A percentile compares a stretch with the other conserved stretches of the same genome.
phyloP scores from a whole-genome alignment of 2,888 invertebrate species.

The Philopedon plagiatum region DNA sequence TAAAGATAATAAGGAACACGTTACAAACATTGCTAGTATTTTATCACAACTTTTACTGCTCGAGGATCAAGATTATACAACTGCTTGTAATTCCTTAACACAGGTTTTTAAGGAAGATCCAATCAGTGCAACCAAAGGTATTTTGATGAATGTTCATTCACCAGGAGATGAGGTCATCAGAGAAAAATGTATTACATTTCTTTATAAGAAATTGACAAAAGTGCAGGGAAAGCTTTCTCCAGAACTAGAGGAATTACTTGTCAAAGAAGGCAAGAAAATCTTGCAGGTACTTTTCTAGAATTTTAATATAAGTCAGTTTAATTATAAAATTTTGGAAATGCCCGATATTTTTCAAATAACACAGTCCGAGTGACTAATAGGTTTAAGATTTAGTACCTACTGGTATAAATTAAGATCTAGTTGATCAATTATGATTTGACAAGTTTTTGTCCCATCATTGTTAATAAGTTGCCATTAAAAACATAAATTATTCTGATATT shows the following conservation, averaged over 20 bases:
- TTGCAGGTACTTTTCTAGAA: conserved; percentile 74
- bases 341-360: too few relatives aligned
- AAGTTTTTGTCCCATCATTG: too few relatives aligned
- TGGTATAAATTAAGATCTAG: too few relatives aligned
- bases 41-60: conserved; percentile 91
- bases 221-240: conserved; percentile 82
- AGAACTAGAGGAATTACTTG: conserved; percentile 81
- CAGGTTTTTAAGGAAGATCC: conserved; percentile 83
- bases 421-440: too few relatives aligned
- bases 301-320: too few relatives aligned
- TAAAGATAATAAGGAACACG: conserved; percentile 86
- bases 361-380: too few relatives aligned
- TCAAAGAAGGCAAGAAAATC: conserved; percentile 89
- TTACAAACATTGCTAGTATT: conserved; percentile 91
- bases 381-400: too few relatives aligned
- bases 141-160: conserved; percentile 74
- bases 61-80: conserved; percentile 88
- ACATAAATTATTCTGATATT: too few relatives aligned
- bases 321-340: too few relatives aligned
- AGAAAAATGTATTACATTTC: conserved; percentile 90
- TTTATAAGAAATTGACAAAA: conserved; percentile 77
- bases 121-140: conserved; percentile 73
- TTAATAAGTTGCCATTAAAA: too few relatives aligned
- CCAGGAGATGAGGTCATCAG: conserved; percentile 82
- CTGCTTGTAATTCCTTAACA: conserved; percentile 87